Percentiles rank a stretch among this genome's conserved stretches.
phyloP scores from a whole-genome alignment of 1,140 invertebrate genomes.

The Drosophila auraria region DNA sequence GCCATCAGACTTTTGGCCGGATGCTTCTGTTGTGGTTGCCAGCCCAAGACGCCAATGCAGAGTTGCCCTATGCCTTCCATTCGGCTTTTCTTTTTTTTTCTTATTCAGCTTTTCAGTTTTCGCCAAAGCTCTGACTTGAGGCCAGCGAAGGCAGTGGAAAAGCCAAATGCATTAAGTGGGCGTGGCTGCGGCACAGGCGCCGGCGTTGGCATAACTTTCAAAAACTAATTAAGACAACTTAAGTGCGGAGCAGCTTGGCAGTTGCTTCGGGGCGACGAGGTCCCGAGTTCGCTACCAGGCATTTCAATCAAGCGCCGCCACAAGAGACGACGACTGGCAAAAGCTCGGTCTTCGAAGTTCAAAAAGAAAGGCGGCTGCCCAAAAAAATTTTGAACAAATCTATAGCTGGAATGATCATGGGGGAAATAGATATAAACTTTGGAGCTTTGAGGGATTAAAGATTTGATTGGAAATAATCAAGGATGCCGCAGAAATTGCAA shows the following conservation, averaged over 20 bases:
- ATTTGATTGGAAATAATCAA: not conserved
- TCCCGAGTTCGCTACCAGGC: constrained; percentile 52
- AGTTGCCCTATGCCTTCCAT: constrained; percentile 30
- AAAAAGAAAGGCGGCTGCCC: constrained; percentile 6
- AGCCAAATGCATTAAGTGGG: constrained; percentile 71
- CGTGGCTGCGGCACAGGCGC: constrained; percentile 51
- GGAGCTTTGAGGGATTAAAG: not conserved
- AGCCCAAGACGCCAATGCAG: constrained; percentile 47
- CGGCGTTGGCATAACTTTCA: constrained; percentile 80
- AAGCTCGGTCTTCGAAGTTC: not conserved
- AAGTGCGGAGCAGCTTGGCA: constrained; percentile 70
- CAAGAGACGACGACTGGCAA: constrained; percentile 47
- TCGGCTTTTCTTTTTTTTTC: not conserved
- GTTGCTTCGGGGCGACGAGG: constrained; percentile 10
- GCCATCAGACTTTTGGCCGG: constrained; percentile 32
- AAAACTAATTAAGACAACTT: constrained; percentile 84
- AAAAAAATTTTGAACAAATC: constrained; percentile 10
- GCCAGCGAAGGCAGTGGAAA: constrained; percentile 32
- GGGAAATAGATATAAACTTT: not conserved
- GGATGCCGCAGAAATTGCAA: not conserved
- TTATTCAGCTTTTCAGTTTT: constrained; percentile 12
- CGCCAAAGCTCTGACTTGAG: constrained; percentile 58
- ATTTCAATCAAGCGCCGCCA: constrained; percentile 77
- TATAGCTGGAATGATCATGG: not conserved
- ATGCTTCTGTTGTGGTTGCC: constrained; percentile 58